Evolutionary conservation across 2,888 invertebrate genomes (phyloP).

Genomic region (Scaptomyza caliginosa): DNA sequence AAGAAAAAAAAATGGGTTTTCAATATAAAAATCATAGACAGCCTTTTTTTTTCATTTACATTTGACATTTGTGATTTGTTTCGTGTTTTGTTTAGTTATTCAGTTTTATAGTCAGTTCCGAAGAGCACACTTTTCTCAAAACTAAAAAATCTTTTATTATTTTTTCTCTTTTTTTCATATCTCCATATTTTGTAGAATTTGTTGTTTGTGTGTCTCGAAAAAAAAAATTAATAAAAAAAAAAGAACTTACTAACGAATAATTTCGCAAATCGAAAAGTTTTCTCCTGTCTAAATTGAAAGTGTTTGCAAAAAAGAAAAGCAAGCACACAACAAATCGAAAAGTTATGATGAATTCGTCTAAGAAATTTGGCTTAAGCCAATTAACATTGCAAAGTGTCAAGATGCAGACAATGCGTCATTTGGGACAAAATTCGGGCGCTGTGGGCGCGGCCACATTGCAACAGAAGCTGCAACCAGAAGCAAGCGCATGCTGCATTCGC

Average conservation of each 20-base stretch:
- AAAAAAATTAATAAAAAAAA: neutral
- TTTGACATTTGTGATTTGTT: neutral
- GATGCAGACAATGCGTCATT: conserved; percentile 8
- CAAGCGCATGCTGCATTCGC: neutral
- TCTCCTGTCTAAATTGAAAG: conserved; percentile 31
- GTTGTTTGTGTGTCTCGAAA: conserved; percentile 6
- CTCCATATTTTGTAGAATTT: conserved; percentile 27
- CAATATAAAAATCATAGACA: neutral
- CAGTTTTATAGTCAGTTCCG: conserved; percentile 37
- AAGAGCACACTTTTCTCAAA: conserved; percentile 24
- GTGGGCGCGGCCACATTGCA: neutral
- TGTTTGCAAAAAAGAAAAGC: neutral
- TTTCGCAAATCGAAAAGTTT: neutral
- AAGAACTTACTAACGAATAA: too few species aligned
- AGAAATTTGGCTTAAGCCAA: conserved; percentile 12
- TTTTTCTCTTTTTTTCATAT: neutral
- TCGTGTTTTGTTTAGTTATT: neutral
- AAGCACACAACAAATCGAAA: neutral
- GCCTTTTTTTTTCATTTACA: neutral
- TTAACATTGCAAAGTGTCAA: conserved; percentile 11
- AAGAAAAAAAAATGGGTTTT: conserved; percentile 10
- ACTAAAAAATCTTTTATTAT: conserved; percentile 19
- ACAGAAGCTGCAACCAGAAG: neutral
- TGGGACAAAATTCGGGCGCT: neutral
- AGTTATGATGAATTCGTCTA: conserved; percentile 14